A percentile compares a stretch with the other conserved stretches of the same genome.
Conservation (phyloP, 2,888 invertebrate genomes). For the Andrena flavipes region DNA sequence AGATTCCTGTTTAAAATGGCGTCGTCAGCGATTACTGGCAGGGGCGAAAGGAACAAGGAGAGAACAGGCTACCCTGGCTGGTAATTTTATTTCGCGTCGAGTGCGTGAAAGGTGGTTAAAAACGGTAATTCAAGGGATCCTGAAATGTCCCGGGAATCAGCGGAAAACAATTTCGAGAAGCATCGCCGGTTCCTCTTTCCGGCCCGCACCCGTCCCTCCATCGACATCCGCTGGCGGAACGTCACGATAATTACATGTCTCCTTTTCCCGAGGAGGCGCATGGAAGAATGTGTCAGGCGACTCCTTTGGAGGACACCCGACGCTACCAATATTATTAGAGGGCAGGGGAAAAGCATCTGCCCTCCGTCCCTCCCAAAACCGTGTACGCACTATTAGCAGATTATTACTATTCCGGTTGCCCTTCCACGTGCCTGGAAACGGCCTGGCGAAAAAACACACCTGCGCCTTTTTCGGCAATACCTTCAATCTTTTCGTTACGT, state of each 20-base stretch:
- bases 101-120: slow-evolving; percentile 49
- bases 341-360: slow-evolving; percentile 71
- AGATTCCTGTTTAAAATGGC: neutral
- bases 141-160: slow-evolving; percentile 39
- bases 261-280: slow-evolving; percentile 62
- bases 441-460: slow-evolving; percentile 23
- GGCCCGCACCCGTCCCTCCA: slow-evolving; percentile 7
- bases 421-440: slow-evolving; percentile 14
- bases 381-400: slow-evolving; percentile 59
- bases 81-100: slow-evolving; percentile 34
- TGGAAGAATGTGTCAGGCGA: slow-evolving; percentile 63
- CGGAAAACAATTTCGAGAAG: slow-evolving; percentile 41
- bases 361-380: slow-evolving; percentile 57
- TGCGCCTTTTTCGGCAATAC: slow-evolving; percentile 17
- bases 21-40: neutral
- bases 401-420: slow-evolving; percentile 34
- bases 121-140: slow-evolving; percentile 38
- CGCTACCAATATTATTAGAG: slow-evolving; percentile 76
- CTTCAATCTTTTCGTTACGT: slow-evolving; percentile 13
- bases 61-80: no score
- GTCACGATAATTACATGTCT: slow-evolving; percentile 75
- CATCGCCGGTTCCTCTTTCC: slow-evolving; percentile 9
- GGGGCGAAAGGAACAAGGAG: neutral
- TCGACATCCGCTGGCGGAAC: slow-evolving; percentile 42
- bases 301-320: slow-evolving; percentile 53